Base-by-base conservation (phyloP, 1,140 invertebrate species). In the Coelopa frigida region DNA sequence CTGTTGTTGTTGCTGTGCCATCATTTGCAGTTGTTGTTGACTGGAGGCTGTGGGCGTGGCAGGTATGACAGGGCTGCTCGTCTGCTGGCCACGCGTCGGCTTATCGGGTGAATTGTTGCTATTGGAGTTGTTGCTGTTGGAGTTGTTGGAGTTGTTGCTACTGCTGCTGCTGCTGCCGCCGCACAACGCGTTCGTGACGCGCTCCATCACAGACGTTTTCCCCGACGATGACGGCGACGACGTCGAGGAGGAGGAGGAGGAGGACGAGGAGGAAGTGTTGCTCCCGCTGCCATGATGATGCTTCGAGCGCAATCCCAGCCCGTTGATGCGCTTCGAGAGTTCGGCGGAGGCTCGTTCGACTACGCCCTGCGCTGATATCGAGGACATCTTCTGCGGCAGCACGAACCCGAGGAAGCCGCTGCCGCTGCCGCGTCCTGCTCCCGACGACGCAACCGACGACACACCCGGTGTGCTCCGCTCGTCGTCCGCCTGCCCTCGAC, bases 321-420 rank as follows among this genome's bases (percentile, higher is more conserved):
- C 87, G 62, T 87, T 90, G 72, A 91, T 90, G 53, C 88, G 80
- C 58, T 89, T 88, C 43, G 85, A 85, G 46, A 91, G 72, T 71
- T 91, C 87, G 43, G 87, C 87, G 52, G 87, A 89, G 55, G 87
- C 87, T 56, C 87, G 79, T 75, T 92, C 88, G 64, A 89, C 86
- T 58, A 89, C 86, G 52, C 66, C 66, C 49, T 69, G 66, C 45
- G 66, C 66, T 54, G 66, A 69, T 53, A 69, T 69, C 54, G 66
- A 69, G 56, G 66, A 69, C 66, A 69, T 70, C 35, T 59, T 68
- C 50, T 66, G 51, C 62, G n/a, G n/a, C n/a, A n/a, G n/a, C n/a
- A n/a, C n/a, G n/a, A n/a, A n/a, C n/a, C n/a, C n/a, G n/a, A n/a
- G n/a, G n/a, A n/a, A n/a, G n/a, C n/a, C n/a, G n/a, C n/a, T n/a